phyloP scores from a whole-genome alignment of 2,797 vertebrate genomes.

The Catharus ustulatus region DNA sequence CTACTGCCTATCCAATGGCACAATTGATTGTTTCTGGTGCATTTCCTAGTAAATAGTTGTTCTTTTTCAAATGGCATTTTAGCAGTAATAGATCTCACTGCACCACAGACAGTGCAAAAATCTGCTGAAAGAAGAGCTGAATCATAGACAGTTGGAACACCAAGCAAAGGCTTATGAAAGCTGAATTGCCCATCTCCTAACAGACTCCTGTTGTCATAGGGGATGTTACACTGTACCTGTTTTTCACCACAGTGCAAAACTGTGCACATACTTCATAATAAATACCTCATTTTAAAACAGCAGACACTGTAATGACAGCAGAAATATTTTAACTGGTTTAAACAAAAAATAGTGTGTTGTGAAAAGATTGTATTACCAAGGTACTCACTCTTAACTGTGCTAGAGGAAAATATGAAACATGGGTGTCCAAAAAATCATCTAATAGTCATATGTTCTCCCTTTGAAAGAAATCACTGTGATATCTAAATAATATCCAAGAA shows the following conservation, averaged over 20 bases:
- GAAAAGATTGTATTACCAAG: neutral
- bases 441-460: neutral
- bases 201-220: neutral
- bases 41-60: slow-evolving; percentile 31
- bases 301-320: neutral
- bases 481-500: neutral
- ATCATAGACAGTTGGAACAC: neutral
- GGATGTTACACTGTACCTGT: neutral
- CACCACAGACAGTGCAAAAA: neutral
- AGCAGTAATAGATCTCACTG: neutral
- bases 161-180: neutral
- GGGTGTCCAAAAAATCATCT: neutral
- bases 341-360: neutral
- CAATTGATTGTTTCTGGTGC: neutral
- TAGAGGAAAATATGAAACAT: neutral
- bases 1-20: neutral
- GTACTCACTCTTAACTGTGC: neutral
- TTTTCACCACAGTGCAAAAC: neutral
- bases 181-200: neutral
- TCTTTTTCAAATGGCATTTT: slow-evolving; percentile 24
- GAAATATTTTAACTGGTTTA: slow-evolving; percentile 21
- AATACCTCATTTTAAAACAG: neutral
- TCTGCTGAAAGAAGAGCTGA: neutral
- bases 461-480: neutral
- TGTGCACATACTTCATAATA: neutral